phyloP scores from a whole-genome alignment of 2,113 vertebrate species.

The Agelaius tricolor region DNA sequence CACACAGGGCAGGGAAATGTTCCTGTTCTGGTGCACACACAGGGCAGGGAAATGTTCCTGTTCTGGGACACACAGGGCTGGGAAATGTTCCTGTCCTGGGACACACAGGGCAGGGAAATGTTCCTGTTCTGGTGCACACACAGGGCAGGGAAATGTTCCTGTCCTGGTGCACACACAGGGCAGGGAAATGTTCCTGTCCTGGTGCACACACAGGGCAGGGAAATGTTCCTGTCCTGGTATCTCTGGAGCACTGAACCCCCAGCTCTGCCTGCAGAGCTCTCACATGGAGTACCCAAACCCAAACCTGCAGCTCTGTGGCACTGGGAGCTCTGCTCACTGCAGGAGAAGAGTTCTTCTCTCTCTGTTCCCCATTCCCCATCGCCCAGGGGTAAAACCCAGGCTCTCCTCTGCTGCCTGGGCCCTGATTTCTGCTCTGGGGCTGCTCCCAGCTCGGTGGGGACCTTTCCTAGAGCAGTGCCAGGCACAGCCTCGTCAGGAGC shows the following conservation, averaged over 20 bases:
- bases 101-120: not conserved
- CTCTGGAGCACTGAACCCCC: not conserved
- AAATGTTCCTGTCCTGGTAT: no score
- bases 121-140: not conserved
- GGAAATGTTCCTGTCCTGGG: not conserved
- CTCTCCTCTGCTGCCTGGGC: not conserved
- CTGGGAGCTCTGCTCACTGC: not conserved
- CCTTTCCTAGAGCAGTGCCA: slow-evolving; percentile 16
- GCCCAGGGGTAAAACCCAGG: not conserved
- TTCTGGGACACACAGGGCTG: not conserved
- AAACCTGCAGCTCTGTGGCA: not conserved
- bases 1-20: no score
- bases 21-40: not conserved
- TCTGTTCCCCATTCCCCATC: not conserved
- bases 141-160: not conserved
- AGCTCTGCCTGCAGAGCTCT: not conserved
- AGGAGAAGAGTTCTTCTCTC: not conserved
- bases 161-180: not conserved
- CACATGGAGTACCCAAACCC: not conserved
- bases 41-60: no score
- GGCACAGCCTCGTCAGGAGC: slow-evolving; percentile 26
- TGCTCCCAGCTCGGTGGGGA: not conserved
- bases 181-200: not conserved
- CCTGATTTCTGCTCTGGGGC: not conserved
- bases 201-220: not conserved